These are phyloP conservation scores for Lerema accius DNA, from an alignment of 1,140 invertebrate species.

Conservation along the genomic window DNA sequence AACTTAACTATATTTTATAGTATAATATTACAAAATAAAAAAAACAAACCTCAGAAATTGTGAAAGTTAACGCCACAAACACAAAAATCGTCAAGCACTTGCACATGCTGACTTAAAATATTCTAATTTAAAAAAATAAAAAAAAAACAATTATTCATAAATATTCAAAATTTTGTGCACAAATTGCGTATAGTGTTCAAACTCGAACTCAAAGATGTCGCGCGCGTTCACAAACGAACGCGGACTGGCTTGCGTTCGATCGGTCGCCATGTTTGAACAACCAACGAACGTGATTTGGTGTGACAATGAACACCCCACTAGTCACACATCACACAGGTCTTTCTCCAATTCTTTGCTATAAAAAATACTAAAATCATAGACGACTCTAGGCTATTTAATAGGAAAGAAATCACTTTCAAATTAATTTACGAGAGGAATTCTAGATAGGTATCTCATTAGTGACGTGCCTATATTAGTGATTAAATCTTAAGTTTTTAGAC, in stretches of 20 bases:
- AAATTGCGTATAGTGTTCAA: slow-evolving; percentile 52
- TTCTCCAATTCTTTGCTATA: slow-evolving; percentile 15
- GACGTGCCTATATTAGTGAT: too few relatives aligned
- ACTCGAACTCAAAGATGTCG: slow-evolving; percentile 54
- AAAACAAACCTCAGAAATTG: slow-evolving; percentile 65
- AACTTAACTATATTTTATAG: too few relatives aligned
- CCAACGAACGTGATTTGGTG: slow-evolving; percentile 66
- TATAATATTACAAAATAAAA: too few relatives aligned
- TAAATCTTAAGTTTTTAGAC: too few relatives aligned
- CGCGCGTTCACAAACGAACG: slow-evolving; percentile 59
- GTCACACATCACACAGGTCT: slow-evolving; percentile 32
- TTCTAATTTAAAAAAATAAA: slow-evolving; percentile 47
- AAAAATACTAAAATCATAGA: neutral
- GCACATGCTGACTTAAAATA: slow-evolving; percentile 59
- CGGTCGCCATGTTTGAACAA: slow-evolving; percentile 39
- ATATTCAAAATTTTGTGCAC: slow-evolving; percentile 62
- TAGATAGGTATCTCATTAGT: too few relatives aligned
- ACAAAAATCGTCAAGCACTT: slow-evolving; percentile 66
- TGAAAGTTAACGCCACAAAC: slow-evolving; percentile 60
- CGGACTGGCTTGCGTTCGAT: slow-evolving; percentile 64
- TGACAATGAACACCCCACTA: slow-evolving; percentile 59
- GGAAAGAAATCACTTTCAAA: too few relatives aligned
- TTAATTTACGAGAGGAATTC: too few relatives aligned
- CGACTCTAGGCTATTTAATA: neutral
- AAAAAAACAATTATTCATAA: slow-evolving; percentile 50